These are phyloP conservation scores for Oscheius sp. DNA, from an alignment of 2,888 invertebrate genomes.

Conservation along the genomic window DNA sequence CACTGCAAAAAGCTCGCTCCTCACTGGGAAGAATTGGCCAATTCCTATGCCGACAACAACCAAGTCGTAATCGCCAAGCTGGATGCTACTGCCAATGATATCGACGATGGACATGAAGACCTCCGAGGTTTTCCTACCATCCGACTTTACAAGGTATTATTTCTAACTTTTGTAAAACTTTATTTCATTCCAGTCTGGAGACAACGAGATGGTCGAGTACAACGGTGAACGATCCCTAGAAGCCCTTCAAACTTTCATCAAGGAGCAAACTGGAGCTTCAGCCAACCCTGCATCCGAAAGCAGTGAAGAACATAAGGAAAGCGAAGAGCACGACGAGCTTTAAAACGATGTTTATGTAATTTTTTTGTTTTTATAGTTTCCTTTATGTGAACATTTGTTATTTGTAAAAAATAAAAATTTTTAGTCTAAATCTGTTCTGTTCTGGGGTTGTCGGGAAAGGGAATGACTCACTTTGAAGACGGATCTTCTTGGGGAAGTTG, in stretches of 20 bases:
- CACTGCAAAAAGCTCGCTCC: constrained; percentile 39
- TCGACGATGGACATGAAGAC: constrained; percentile 27
- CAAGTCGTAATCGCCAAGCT: constrained; percentile 37
- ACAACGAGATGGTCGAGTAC: constrained; percentile 21
- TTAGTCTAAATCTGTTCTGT: not conserved
- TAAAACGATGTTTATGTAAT: constrained; percentile 1
- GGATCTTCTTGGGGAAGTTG: no score
- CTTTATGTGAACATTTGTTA: constrained; percentile 1
- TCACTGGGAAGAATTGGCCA: constrained; percentile 17
- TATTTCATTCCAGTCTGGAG: not conserved
- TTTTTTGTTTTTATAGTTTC: not conserved
- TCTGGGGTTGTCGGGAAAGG: no score
- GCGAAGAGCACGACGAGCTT: constrained; percentile 14
- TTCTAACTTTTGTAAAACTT: not conserved
- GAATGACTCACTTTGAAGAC: no score
- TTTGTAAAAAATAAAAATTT: not conserved
- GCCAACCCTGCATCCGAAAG: not conserved
- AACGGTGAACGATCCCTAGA: constrained; percentile 6
- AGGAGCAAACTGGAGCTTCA: constrained; percentile 5
- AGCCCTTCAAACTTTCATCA: constrained; percentile 12
- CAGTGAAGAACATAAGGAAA: no score
- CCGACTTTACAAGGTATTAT: constrained; percentile 34
- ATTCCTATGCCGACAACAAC: constrained; percentile 13
- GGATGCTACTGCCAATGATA: constrained; percentile 42
- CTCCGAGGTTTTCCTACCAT: constrained; percentile 40